Base-by-base conservation (phyloP, 2,888 invertebrate species). In the Mamestra brassicae region DNA sequence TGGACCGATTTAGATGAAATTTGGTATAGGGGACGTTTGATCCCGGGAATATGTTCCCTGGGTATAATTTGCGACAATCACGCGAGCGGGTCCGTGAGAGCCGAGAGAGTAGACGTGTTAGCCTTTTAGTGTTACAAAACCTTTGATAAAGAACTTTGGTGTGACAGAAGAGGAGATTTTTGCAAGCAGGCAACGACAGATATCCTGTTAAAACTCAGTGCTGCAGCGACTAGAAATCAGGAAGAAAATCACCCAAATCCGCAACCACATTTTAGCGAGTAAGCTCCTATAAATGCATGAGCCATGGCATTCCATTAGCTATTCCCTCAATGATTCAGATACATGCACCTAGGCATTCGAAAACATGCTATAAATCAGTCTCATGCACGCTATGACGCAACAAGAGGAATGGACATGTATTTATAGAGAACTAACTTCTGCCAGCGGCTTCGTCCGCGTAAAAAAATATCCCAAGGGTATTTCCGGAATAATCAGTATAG, bases 281-380 rank as follows among this genome's bases (percentile, higher is more conserved):
- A 26, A 26, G 26, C 26, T 26, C 26, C 26, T 26, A 26, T 26
- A 26, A 10, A 42, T 17, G 58, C 7, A 8, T 13, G 26, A 50
- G 7, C 26, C 4, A n/a, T 26, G 60, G 26, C 4, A 52, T 38
- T 83, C 50, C 58, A 71, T 78, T 62, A 47, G 4, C 61, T 80
- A 70, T 68, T 66, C 58, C 4, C 61, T 83, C 73, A n/a, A 45
- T 69, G 65, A 47, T 64, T 63, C 55, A 62, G 57, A 76, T 62
- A 76, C 78, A 77, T n/a, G 72, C 77, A 71, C 36, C 55, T 79
- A 76, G 69, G 72, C 74, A 86, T 77, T 86, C 67, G 72, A 83
- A 86, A 86, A 85, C 84, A 86, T 67, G 76, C 63, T 61, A 81
- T 86, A 86, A 85, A 86, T 86, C 81, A 81, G 85, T 60, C 67